These are phyloP conservation scores for Narcine bancroftii DNA, from an alignment of 2,113 vertebrate species.

Conservation along the genomic window DNA sequence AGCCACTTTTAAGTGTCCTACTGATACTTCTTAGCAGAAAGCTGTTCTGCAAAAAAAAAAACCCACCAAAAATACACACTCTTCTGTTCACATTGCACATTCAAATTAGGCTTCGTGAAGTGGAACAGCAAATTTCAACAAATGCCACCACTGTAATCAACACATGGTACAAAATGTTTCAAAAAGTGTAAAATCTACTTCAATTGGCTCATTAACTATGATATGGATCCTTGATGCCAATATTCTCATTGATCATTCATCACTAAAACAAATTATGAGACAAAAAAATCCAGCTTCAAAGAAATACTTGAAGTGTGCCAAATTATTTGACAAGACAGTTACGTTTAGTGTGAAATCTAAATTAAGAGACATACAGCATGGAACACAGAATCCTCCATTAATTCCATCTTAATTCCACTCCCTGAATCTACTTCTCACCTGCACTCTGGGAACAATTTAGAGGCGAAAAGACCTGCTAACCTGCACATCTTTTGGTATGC, in stretches of 20 bases:
- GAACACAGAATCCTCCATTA: too few species aligned
- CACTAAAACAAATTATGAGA: neutral
- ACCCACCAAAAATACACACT: neutral
- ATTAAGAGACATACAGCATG: neutral
- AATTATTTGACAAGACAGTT: neutral
- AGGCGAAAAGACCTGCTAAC: too few species aligned
- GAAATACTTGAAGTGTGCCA: neutral
- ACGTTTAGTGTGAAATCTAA: slow-evolving; percentile 1
- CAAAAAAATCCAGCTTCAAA: neutral
- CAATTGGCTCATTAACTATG: neutral
- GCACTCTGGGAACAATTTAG: too few species aligned
- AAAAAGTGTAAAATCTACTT: neutral
- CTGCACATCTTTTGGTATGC: too few species aligned
- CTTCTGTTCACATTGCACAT: neutral
- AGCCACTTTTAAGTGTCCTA: neutral
- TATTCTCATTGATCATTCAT: neutral
- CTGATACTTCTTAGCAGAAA: slow-evolving; percentile 15
- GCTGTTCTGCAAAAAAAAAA: neutral
- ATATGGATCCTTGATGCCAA: neutral
- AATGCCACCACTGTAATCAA: neutral
- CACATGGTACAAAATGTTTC: slow-evolving; percentile 1
- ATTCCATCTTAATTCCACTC: too few species aligned
- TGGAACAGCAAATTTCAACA: neutral
- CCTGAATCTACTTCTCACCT: too few species aligned
- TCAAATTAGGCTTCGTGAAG: neutral